Evolutionary conservation across 2,113 vertebrate species (phyloP), one percentile per base, ranked within the genome.

Genomic region (Ia io): DNA sequence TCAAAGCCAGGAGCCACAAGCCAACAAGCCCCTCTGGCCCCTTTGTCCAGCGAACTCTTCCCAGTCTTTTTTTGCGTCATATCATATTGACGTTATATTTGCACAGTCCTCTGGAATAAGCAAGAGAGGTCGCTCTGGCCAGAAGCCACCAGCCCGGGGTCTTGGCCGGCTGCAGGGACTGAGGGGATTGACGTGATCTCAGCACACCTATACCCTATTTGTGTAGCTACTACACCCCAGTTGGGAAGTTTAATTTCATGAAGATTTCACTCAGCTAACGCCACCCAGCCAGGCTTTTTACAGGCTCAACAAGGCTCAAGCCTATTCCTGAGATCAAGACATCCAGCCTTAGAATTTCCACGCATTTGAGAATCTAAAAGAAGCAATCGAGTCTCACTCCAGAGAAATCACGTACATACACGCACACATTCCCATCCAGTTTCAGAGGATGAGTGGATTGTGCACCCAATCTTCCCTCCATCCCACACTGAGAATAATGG

Each of bases 281-380:
- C 40, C 90, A 73, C 44, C 61, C 42, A 73, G n/a, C 47, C 30
- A 78, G 79, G 28, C 40, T 93, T 71, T 76, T 37, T 73, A 91
- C 2, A 86, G 61, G 44, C 20, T 63, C 71, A n/a, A n/a, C 12
- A 40, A 65, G 37, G 13, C 37, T 63, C 23, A 23, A 20, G 20
- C 12, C 70, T 84, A 25, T 30, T 69, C 91, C 63, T 87, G 49
- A 90, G 84, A 59, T 71, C 84, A 95, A 42, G 42, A 23, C 70
- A 63, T 53, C 32, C n/a, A 65, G 42, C 22, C 59, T 92, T 10
- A 37, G 79, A 77, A 80, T 80, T 90, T 91, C 67, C 47, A 94
- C 28, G 74, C 69, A 80, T 90, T 90, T 94, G 47, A 89, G 49
- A 93, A 70, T 71, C 47, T 77, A 49, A 91, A 84, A 88, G 88